phyloP scores from a whole-genome alignment of 2,888 invertebrate genomes.

The Andrena bucephala region DNA sequence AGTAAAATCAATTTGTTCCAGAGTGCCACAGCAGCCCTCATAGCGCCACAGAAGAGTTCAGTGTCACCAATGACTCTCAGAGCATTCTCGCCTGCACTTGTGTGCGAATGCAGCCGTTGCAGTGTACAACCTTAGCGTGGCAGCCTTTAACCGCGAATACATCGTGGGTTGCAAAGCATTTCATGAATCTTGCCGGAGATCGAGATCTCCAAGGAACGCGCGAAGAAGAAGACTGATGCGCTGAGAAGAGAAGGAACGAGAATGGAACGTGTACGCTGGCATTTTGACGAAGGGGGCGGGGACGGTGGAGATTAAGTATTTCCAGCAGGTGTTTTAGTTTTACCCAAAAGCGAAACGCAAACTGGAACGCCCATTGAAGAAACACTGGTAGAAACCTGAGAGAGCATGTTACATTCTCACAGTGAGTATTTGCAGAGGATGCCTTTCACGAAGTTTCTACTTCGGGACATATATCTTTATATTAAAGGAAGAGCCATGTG shows the following conservation, averaged over 20 bases:
- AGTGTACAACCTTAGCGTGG: background rate
- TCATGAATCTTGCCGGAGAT: constrained; percentile 34
- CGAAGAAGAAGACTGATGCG: constrained; percentile 19
- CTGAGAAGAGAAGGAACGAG: background rate
- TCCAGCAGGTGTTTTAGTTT: constrained; percentile 34
- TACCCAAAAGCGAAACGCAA: constrained; percentile 3
- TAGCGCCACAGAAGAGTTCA: too few species aligned
- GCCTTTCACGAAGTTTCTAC: background rate
- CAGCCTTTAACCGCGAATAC: constrained; percentile 33
- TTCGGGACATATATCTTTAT: background rate
- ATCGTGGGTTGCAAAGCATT: constrained; percentile 28
- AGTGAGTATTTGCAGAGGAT: background rate
- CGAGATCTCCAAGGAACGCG: constrained; percentile 11
- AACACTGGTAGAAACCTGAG: background rate
- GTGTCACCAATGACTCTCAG: background rate
- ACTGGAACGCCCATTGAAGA: constrained; percentile 26
- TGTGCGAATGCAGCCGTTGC: background rate
- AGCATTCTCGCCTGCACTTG: background rate
- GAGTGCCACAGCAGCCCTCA: too few species aligned
- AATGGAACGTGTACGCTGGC: background rate
- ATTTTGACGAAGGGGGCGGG: constrained; percentile 25
- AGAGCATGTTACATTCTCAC: background rate
- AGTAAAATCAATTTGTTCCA: too few species aligned
- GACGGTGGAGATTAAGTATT: constrained; percentile 35
- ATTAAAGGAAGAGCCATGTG: too few species aligned